Evolutionary conservation across 2,113 vertebrate genomes (phyloP).

Genomic region (Heterotilapia buettikoferi): DNA sequence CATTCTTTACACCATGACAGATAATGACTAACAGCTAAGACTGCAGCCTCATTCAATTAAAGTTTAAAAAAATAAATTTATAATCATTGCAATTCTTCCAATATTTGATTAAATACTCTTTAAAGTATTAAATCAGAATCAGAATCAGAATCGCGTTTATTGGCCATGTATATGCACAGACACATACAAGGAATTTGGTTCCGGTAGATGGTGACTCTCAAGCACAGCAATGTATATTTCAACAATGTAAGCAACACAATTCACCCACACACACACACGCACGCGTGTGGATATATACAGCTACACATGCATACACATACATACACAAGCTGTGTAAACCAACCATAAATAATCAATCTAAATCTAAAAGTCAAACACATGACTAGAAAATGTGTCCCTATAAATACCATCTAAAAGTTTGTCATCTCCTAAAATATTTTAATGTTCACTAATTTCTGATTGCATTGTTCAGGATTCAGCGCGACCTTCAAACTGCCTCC

Average conservation of each 20-base stretch:
- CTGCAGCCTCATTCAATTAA: not conserved
- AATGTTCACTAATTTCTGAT: constrained; percentile 69
- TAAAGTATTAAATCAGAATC: not conserved
- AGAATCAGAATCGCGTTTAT: not conserved
- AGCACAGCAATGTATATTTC: not conserved
- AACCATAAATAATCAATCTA: not conserved
- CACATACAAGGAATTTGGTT: not conserved
- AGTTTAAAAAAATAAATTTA: rapidly evolving
- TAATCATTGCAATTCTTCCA: not conserved
- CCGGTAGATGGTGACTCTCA: not conserved
- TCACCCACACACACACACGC: not conserved
- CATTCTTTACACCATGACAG: constrained; percentile 48
- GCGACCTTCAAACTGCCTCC: constrained; percentile 20
- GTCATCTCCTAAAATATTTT: constrained; percentile 51
- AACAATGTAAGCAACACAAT: not conserved
- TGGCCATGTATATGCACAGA: not conserved
- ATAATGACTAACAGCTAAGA: not conserved
- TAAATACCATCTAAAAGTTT: not conserved
- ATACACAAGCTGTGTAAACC: too few species aligned
- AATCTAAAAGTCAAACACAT: not conserved
- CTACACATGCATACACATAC: too few species aligned
- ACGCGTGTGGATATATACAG: too few species aligned
- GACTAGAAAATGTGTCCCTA: not conserved
- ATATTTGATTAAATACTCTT: not conserved
- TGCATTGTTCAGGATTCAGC: not conserved